Conservation (phyloP, 2,113 vertebrate species). For the Clinocottus analis region DNA sequence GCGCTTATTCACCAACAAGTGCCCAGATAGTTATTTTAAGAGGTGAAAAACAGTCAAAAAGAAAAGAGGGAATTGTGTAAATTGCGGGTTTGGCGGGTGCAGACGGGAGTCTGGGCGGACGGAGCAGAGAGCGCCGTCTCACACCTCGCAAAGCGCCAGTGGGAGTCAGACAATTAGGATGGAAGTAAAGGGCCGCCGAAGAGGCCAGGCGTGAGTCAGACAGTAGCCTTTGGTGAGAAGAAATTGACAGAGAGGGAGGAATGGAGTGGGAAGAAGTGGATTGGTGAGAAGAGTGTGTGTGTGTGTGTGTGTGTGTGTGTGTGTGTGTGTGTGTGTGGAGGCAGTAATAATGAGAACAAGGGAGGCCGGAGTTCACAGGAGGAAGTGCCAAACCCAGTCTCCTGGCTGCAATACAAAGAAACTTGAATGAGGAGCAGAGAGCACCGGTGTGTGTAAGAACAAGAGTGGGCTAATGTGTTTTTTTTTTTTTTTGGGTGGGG, state of each 20-base stretch:
- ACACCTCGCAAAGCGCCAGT: conserved; percentile 60
- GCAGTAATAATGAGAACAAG: conserved; percentile 44
- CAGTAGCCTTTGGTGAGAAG: conserved; percentile 43
- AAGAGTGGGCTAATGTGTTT: conserved; percentile 15
- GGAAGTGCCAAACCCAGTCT: not conserved
- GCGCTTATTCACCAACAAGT: not conserved
- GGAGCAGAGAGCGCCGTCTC: conserved; percentile 46
- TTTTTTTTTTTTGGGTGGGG: too few relatives aligned
- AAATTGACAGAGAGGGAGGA: conserved; percentile 50
- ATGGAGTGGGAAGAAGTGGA: conserved; percentile 54
- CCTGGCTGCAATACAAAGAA: conserved; percentile 25
- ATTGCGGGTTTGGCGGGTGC: conserved; percentile 30
- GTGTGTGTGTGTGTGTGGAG: not conserved
- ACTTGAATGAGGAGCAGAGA: not conserved
- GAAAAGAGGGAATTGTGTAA: conserved; percentile 5
- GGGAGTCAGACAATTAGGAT: conserved; percentile 74
- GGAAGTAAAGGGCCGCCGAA: conserved; percentile 52
- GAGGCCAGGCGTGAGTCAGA: conserved; percentile 68
- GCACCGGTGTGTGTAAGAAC: conserved; percentile 6
- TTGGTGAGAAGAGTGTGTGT: conserved; percentile 42
- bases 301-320: not conserved
- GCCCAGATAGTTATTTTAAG: not conserved
- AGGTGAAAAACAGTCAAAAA: not conserved
- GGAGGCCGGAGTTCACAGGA: conserved; percentile 39
- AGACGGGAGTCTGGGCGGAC: conserved; percentile 23